A percentile compares a stretch with the other conserved stretches of the same genome.
phyloP scores from a whole-genome alignment of 1,140 invertebrate genomes.

The Trichonephila clavata region DNA sequence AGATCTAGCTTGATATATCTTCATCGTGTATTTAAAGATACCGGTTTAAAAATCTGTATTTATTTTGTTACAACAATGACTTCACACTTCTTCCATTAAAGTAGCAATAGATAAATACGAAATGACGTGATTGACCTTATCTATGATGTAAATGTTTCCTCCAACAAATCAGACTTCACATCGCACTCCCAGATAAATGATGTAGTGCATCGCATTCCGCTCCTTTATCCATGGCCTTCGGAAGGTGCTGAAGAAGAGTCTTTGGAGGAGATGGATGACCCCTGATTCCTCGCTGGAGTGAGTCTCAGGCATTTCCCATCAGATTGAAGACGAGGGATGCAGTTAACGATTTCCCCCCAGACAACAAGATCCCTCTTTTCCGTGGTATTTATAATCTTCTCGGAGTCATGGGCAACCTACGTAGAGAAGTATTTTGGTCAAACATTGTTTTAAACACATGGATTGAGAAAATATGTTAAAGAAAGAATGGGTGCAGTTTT shows the following conservation, averaged over 20 bases:
- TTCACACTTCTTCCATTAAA: not conserved
- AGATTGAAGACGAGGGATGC: constrained; percentile 47
- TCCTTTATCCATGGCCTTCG: not conserved
- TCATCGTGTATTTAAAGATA: no score
- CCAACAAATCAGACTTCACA: constrained; percentile 9
- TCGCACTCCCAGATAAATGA: constrained; percentile 40
- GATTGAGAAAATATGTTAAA: no score
- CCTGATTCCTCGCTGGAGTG: constrained; percentile 23
- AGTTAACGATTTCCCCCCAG: constrained; percentile 40
- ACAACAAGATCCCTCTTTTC: constrained; percentile 34
- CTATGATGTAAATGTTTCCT: constrained; percentile 56
- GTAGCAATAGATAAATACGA: not conserved
- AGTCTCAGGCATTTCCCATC: constrained; percentile 48
- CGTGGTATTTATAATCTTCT: constrained; percentile 1
- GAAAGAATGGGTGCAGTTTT: no score
- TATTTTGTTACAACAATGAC: not conserved
- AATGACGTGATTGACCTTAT: constrained; percentile 45
- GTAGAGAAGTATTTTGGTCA: not conserved
- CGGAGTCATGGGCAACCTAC: not conserved
- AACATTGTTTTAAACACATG: no score
- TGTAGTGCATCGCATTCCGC: not conserved
- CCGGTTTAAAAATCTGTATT: not conserved
- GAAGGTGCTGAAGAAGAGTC: constrained; percentile 59
- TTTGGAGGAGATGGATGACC: constrained; percentile 45
- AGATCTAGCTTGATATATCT: no score